Conservation (phyloP, 2,797 vertebrate species). For the Buphagus erythrorhynchus region DNA sequence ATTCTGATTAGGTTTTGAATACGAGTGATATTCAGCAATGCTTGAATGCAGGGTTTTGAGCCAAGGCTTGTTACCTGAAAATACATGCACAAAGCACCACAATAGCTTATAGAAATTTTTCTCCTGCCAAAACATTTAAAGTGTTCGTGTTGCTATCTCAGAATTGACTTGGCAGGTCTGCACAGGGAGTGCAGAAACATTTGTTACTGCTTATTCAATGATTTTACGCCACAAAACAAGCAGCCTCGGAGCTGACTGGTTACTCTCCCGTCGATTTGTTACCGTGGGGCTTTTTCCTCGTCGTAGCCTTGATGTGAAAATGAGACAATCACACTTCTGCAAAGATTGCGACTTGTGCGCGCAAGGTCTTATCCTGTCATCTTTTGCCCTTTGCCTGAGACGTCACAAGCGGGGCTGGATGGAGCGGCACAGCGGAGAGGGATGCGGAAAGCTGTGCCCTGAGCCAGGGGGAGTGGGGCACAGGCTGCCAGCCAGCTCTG, state of each 20-base stretch:
- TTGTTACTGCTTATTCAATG: background rate
- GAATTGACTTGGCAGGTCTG: background rate
- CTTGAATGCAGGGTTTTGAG: background rate
- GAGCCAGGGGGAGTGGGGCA: background rate
- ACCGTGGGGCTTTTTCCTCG: background rate
- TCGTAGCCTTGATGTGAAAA: background rate
- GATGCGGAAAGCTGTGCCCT: rapidly evolving
- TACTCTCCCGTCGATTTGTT: background rate
- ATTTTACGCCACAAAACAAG: background rate
- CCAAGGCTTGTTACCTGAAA: conserved; percentile 11
- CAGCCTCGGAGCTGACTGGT: background rate
- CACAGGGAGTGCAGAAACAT: background rate
- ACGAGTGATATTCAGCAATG: background rate
- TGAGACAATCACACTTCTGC: background rate
- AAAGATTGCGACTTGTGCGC: background rate
- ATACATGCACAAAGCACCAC: background rate
- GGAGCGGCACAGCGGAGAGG: rapidly evolving
- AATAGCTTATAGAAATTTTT: background rate
- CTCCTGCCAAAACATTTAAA: background rate
- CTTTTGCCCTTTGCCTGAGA: background rate
- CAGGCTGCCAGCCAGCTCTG: background rate
- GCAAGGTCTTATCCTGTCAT: background rate
- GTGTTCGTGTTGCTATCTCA: background rate
- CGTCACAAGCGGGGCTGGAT: background rate
- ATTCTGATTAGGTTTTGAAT: background rate